These are phyloP conservation scores for Thymallus thymallus DNA, from an alignment of 2,113 vertebrate species.

Conservation along the genomic window DNA sequence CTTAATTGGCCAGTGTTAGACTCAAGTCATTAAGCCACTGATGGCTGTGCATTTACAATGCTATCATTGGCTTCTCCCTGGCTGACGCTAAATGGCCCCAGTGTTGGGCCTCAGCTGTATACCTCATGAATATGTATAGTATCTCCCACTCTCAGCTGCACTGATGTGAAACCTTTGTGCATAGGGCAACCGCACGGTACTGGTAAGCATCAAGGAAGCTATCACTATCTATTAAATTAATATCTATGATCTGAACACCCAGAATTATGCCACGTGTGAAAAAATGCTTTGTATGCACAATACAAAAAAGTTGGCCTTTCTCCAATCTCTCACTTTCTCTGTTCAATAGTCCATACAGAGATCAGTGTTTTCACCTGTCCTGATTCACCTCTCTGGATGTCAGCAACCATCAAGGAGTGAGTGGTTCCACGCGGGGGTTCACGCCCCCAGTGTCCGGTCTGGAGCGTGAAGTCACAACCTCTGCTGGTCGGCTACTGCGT, in stretches of 20 bases:
- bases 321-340: not conserved
- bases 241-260: not conserved
- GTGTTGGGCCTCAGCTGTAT: conserved; percentile 61
- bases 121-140: conserved; percentile 67
- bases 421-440: not conserved
- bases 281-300: not conserved
- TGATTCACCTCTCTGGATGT: not conserved
- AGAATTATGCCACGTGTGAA: not conserved
- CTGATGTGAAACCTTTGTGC: conserved; percentile 42
- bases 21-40: conserved; percentile 48
- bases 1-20: conserved; percentile 58
- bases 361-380: not conserved
- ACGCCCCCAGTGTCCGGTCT: too few species aligned
- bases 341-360: not conserved
- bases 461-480: too few species aligned
- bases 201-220: conserved; percentile 55
- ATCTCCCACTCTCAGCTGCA: conserved; percentile 21
- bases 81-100: conserved; percentile 57
- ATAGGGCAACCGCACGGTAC: not conserved
- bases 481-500: too few species aligned
- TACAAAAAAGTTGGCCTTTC: not conserved
- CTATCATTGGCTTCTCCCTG: conserved; percentile 54
- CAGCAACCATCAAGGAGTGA: conserved; percentile 2
- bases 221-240: conserved; percentile 32
- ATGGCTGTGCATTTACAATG: conserved; percentile 60